Evolutionary conservation across 2,113 vertebrate genomes (phyloP), one percentile per base, ranked within the genome.

Genomic region (Irena cyanogastra): DNA sequence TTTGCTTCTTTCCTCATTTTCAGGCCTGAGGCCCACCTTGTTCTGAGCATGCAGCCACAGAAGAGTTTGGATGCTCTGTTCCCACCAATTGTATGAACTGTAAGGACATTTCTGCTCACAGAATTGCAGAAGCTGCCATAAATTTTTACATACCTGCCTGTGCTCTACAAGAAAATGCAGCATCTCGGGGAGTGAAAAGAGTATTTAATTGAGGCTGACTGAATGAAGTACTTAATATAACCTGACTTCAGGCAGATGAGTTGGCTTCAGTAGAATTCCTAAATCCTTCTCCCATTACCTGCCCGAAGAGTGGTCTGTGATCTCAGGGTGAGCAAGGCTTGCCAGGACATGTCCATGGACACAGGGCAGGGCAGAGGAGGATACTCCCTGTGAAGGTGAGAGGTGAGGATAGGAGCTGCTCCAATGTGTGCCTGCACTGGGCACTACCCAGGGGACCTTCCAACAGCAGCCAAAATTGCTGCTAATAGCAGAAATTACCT

Each of bases 391-490:
- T 22, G 37, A 50, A 41, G 49, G 20, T 9, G 35, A 18, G 24
- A 42, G 19, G 7, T 1, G 1, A 66, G 68, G n/a, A 56, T 50
- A 69, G 45, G 16, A 90, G 20, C 33, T 91, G 31, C 45, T 33
- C 16, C 71, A 12, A 19, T 69, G 19, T 2, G 0, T 44, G 47
- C 22, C 42, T 84, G 61, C 2, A 0, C 31, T 22, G 26, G 49
- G 9, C 53, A 35, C 16, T 7, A 7, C 21, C 52, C 6, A 0
- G 2, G 0, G 13, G 4, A 11, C 17, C 16, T 4, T 14, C 33
- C 3, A 1, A n/a, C 11, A 45, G 41, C 63, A 69, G 20, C 53
- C 39, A 31, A 42, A 72, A 57, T 37, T 1, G 1, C 45, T 70
- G 35, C 35, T 8, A 0, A 6, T 13, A 16, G 7, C 39, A 45